Evolutionary conservation across 2,888 invertebrate species (phyloP).

Genomic region (Lymantria dispar): DNA sequence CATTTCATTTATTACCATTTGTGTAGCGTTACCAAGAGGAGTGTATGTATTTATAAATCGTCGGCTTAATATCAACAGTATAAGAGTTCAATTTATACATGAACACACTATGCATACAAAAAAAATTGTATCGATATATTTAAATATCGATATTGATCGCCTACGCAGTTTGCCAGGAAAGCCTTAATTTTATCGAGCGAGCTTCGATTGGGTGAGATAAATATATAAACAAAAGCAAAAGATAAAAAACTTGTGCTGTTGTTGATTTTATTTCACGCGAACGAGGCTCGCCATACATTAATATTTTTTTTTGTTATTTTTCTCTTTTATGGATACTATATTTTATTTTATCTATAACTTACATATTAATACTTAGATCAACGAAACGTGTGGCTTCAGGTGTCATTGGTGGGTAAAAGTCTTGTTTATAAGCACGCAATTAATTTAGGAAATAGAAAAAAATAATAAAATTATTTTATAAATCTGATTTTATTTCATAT

Average conservation of each 20-base stretch:
- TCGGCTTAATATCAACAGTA: constrained; percentile 37
- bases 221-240: constrained; percentile 40
- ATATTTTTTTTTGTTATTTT: constrained; percentile 47
- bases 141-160: constrained; percentile 39
- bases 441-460: constrained; percentile 29
- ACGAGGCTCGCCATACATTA: constrained; percentile 62
- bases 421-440: constrained; percentile 69
- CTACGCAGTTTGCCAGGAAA: constrained; percentile 67
- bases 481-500: constrained; percentile 34
- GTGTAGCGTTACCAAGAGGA: constrained; percentile 34
- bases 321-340: constrained; percentile 59
- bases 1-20: constrained; percentile 44
- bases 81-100: constrained; percentile 33
- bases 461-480: constrained; percentile 33
- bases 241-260: constrained; percentile 45
- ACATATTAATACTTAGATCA: constrained; percentile 79
- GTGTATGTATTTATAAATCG: constrained; percentile 13
- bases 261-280: constrained; percentile 58
- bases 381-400: constrained; percentile 76
- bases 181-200: constrained; percentile 64
- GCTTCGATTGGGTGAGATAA: constrained; percentile 68
- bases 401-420: constrained; percentile 78
- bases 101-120: constrained; percentile 50
- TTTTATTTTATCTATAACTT: constrained; percentile 74
- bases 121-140: constrained; percentile 35